phyloP scores from a whole-genome alignment of 2,113 vertebrate species.

The Pseudorasbora parva region DNA sequence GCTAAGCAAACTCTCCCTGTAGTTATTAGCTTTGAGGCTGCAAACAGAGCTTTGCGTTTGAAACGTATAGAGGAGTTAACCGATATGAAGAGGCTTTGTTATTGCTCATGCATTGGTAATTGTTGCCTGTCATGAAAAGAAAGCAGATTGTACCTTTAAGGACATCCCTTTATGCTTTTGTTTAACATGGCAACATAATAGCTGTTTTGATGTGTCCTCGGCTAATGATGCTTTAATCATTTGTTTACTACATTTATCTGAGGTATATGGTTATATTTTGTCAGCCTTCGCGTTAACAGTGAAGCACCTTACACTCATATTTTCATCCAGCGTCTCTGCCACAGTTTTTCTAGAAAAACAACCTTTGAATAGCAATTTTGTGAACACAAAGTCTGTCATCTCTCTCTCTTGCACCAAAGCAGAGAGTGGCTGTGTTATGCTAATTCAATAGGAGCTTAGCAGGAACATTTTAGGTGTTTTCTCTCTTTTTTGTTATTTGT shows the following conservation, averaged over 20 bases:
- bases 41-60: slow-evolving; percentile 18
- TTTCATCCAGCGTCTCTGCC: neutral
- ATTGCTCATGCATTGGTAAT: slow-evolving; percentile 14
- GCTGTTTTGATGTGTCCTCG: slow-evolving; percentile 18
- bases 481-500: slow-evolving; percentile 44
- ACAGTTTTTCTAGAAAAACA: slow-evolving; percentile 45
- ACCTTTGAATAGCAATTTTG: slow-evolving; percentile 50
- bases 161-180: slow-evolving; percentile 17
- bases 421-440: slow-evolving; percentile 46
- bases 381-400: slow-evolving; percentile 43
- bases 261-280: slow-evolving; percentile 12
- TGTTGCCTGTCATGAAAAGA: slow-evolving; percentile 26
- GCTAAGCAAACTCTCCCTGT: neutral
- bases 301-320: neutral
- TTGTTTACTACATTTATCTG: slow-evolving; percentile 20
- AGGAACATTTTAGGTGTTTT: slow-evolving; percentile 15
- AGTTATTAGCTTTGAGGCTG: slow-evolving; percentile 12
- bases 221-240: slow-evolving; percentile 27
- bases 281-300: neutral
- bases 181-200: slow-evolving; percentile 15
- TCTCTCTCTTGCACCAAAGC: slow-evolving; percentile 45
- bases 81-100: slow-evolving; percentile 29
- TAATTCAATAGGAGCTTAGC: slow-evolving; percentile 42
- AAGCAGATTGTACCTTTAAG: slow-evolving; percentile 6
- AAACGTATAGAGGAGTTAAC: slow-evolving; percentile 1